Evolutionary conservation across 2,113 vertebrate genomes (phyloP), one percentile per base, ranked within the genome.

Genomic region (Toxostoma redivivum): DNA sequence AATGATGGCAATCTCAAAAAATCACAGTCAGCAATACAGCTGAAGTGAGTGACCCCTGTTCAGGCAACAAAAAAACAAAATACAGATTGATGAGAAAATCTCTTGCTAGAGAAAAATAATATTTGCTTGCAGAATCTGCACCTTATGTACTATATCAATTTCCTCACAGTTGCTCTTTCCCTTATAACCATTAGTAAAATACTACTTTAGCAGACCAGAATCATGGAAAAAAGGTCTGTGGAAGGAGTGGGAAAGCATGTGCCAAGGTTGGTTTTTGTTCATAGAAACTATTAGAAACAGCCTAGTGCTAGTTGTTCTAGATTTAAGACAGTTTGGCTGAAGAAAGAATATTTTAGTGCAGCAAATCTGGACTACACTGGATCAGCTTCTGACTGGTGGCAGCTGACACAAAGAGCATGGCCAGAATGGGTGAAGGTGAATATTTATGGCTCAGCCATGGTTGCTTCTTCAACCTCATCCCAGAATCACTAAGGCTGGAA

Each of bases 1-100:
- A 86, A 86, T 42, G 74, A 85, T 70, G 42, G 42, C 90, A 92
- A 86, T 57, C 79, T 90, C 40, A 79, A 83, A 81, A 82, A 79
- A 71, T 45, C 79, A 69, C n/a, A 42, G 50, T n/a, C 64, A 72
- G 45, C 40, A 76, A 65, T 18, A 58, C 23, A 66, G 12, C 30
- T 86, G 40, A 20, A 89, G 30, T 28, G 58, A 87, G 30, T 31
- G 18, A 92, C 33, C 67, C 10, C 1, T 6, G 51, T 57, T 54
- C 67, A 88, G 64, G 15, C 27, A 83, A 67, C 70, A 77, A 28
- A 50, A 58, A 83, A 56, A 0, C 17, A 71, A 83, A 91, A 69
- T 28, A 65, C 20, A 87, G 48, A 71, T 2, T 57, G 37, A 91
- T 69, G 45, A 81, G 73, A 95, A 83, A 91, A 92, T 71, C 23